phyloP scores from a whole-genome alignment of 2,888 invertebrate species.

The Drosophila incognita region DNA sequence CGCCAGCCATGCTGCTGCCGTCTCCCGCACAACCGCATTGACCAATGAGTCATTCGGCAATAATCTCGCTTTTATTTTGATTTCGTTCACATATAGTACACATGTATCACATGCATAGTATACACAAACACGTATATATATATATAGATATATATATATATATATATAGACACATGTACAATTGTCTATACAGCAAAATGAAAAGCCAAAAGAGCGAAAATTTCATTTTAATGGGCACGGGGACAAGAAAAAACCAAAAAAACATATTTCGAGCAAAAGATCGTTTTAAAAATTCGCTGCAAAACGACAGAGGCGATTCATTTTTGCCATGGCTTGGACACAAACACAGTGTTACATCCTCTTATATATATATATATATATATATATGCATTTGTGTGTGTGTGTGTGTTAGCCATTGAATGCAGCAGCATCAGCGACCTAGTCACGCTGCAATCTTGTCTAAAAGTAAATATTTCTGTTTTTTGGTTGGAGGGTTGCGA shows the following conservation, averaged over 20 bases:
- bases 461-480: conserved; percentile 4
- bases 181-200: conserved; percentile 1
- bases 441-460: conserved; percentile 9
- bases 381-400: neutral
- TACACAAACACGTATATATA: conserved; percentile 8
- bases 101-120: conserved; percentile 11
- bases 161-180: conserved; percentile 1
- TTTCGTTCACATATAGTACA: conserved; percentile 45
- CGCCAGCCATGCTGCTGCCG: conserved; percentile 3
- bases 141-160: neutral
- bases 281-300: conserved; percentile 3
- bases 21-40: conserved; percentile 17
- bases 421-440: conserved; percentile 19
- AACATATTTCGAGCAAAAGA: conserved; percentile 28
- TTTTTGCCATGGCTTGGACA: conserved; percentile 1
- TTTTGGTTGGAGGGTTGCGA: conserved; percentile 15
- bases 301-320: conserved; percentile 23
- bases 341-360: conserved; percentile 2
- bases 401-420: conserved; percentile 3
- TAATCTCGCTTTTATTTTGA: conserved; percentile 81
- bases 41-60: conserved; percentile 71
- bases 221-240: conserved; percentile 61
- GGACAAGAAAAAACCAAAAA: conserved; percentile 39
- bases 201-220: conserved; percentile 25
- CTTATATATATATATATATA: neutral